phyloP scores from a whole-genome alignment of 2,113 vertebrate species.

The Gallinago undulata region DNA sequence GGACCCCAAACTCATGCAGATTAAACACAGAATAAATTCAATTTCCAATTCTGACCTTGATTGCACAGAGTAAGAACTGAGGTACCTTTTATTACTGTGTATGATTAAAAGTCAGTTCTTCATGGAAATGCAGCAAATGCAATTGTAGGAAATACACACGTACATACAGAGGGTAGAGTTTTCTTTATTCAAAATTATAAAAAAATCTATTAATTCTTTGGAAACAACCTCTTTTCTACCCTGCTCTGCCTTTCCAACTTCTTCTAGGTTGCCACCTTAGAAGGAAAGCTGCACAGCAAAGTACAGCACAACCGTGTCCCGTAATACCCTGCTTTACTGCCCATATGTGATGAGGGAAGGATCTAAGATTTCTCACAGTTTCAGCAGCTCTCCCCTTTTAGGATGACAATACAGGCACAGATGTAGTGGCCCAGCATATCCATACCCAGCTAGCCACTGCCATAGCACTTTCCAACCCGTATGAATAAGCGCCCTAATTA shows the following conservation, averaged over 20 bases:
- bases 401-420: background rate
- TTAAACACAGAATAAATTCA: background rate
- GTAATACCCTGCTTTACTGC: background rate
- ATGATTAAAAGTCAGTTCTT: background rate
- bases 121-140: background rate
- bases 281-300: background rate
- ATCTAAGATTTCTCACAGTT: background rate
- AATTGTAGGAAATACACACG: background rate
- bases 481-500: constrained; percentile 6
- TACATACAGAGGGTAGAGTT: background rate
- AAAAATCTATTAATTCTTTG: background rate
- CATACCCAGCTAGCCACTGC: background rate
- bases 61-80: background rate
- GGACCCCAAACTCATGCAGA: background rate
- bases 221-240: background rate
- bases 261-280: background rate
- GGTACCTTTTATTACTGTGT: background rate
- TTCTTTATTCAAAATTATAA: background rate
- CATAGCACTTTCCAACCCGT: background rate
- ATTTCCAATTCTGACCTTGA: background rate
- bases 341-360: background rate
- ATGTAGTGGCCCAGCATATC: background rate
- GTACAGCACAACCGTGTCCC: background rate
- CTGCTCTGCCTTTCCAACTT: background rate
- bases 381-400: background rate